These are phyloP conservation scores for Drosophila ogumai DNA, from an alignment of 1,140 invertebrate species.

Conservation along the genomic window DNA sequence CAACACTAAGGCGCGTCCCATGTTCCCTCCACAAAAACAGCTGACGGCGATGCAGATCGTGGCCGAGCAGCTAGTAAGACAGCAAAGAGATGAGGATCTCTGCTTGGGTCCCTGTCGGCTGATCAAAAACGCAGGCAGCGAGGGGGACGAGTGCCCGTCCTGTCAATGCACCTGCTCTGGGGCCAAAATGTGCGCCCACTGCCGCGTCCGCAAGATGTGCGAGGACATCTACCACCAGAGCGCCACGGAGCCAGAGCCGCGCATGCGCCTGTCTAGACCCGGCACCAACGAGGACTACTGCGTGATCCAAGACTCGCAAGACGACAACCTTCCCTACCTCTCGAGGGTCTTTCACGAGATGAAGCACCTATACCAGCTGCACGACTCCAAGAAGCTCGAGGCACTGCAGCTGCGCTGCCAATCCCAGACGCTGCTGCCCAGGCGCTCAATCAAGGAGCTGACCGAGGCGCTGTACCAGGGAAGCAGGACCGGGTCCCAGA, in stretches of 20 bases:
- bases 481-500: not conserved
- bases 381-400: slow-evolving; percentile 33
- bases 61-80: slow-evolving; percentile 35
- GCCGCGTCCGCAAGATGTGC: slow-evolving; percentile 61
- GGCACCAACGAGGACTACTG: slow-evolving; percentile 53
- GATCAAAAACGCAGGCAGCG: too few species aligned
- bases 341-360: slow-evolving; percentile 69
- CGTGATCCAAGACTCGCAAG: slow-evolving; percentile 3
- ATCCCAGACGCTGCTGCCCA: slow-evolving; percentile 2
- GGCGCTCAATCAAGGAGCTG: not conserved
- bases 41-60: slow-evolving; percentile 38
- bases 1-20: slow-evolving; percentile 41
- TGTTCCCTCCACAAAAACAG: slow-evolving; percentile 4
- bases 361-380: slow-evolving; percentile 61
- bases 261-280: not conserved
- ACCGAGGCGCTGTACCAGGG: not conserved
- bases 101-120: slow-evolving; percentile 31
- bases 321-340: slow-evolving; percentile 60
- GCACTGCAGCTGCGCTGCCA: slow-evolving; percentile 23
- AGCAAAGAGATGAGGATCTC: slow-evolving; percentile 1
- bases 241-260: not conserved
- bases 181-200: slow-evolving; percentile 62
- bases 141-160: not conserved
- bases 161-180: slow-evolving; percentile 57
- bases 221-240: slow-evolving; percentile 51